phyloP scores from a whole-genome alignment of 2,888 invertebrate species.

The Nebria brevicollis region DNA sequence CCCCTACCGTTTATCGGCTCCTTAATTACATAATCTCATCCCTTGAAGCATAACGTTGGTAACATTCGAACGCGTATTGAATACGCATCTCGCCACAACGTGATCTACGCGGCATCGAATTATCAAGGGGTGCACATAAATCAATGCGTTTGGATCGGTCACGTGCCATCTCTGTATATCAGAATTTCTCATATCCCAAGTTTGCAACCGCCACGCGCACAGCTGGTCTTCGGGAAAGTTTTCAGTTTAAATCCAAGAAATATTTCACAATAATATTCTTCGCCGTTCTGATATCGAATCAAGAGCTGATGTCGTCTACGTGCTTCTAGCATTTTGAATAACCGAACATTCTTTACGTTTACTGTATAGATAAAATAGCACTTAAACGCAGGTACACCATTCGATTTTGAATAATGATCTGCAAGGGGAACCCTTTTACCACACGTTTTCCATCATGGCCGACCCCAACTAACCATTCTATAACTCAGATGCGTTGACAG shows the following conservation, averaged over 20 bases:
- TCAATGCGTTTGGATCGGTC: constrained; percentile 54
- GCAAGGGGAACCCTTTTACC: constrained; percentile 26
- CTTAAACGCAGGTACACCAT: not conserved
- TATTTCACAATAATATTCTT: constrained; percentile 45
- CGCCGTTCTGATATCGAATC: constrained; percentile 35
- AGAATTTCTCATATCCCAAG: constrained; percentile 52
- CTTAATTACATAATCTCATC: not conserved
- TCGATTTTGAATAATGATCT: constrained; percentile 43
- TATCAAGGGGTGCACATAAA: constrained; percentile 37
- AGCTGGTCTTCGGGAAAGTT: constrained; percentile 22
- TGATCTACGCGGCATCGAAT: constrained; percentile 14
- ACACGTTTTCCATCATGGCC: constrained; percentile 39
- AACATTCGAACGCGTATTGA: constrained; percentile 1
- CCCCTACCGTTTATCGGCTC: not conserved
- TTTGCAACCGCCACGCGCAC: constrained; percentile 40
- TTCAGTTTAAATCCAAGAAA: constrained; percentile 23
- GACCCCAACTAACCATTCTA: constrained; percentile 39
- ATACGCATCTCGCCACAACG: not conserved
- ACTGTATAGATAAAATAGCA: not conserved
- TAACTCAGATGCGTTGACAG: constrained; percentile 45
- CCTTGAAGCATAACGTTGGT: not conserved
- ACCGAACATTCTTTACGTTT: constrained; percentile 5
- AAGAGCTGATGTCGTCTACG: constrained; percentile 31
- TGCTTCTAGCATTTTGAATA: constrained; percentile 22
- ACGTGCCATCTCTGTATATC: constrained; percentile 60